phyloP scores from a whole-genome alignment of 92 coral and sea anemone species.

The Umimayanthus chanpuru region DNA sequence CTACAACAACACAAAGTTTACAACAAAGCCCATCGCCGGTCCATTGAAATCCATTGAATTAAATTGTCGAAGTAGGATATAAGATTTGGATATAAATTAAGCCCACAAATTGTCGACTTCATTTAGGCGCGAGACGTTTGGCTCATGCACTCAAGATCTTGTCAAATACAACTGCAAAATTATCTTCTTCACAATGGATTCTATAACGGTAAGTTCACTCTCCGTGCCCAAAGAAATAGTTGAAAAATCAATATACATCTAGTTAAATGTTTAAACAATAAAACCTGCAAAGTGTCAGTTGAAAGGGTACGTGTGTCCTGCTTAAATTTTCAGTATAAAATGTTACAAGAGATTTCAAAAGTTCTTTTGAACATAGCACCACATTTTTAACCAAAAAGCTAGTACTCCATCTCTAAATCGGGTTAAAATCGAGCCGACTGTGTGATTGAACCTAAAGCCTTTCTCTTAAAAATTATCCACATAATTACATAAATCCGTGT shows the following conservation, averaged over 20 bases:
- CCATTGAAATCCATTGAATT: not conserved
- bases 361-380: no score
- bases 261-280: not conserved
- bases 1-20: not conserved
- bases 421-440: no score
- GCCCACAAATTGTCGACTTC: not conserved
- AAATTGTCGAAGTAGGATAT: not conserved
- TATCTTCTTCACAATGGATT: not conserved
- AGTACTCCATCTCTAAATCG: no score
- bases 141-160: no score
- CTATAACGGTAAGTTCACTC: not conserved
- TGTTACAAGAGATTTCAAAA: no score
- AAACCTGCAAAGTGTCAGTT: not conserved
- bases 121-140: not conserved
- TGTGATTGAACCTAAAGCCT: no score
- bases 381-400: no score
- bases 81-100: constrained; percentile 11
- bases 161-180: not conserved
- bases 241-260: not conserved
- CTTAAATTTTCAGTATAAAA: no score
- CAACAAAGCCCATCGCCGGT: constrained; percentile 15
- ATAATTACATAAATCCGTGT: no score
- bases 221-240: not conserved
- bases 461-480: no score
- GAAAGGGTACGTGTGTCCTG: not conserved